Evolutionary conservation across 2,888 invertebrate genomes (phyloP), one percentile per base, ranked within the genome.

Genomic region (Ferrisia virgata): DNA sequence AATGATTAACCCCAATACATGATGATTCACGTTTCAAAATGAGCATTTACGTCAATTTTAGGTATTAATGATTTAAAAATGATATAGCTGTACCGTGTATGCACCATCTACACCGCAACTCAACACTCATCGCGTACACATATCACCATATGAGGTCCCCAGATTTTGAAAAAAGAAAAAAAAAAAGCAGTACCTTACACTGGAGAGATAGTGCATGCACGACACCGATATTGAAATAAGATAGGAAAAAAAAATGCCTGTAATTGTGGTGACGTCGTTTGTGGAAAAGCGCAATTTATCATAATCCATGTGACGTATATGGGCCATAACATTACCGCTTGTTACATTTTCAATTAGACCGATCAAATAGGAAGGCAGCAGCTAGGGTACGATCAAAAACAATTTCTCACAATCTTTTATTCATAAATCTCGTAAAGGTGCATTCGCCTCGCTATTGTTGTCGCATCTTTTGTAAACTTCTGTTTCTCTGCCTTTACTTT

Each of bases 321-420:
- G 82, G 82, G 82, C 82, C 82, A 82, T 82, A 82, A 82, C 82
- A 82, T 82, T 82, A 82, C 82, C 82, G 82, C 82, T 82, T 82
- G 82, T 82, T 82, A 82, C 58, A 82, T 64, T 82, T 82, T 82
- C 82, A 82, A 82, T 82, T 82, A 82, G 82, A 82, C 36, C 82
- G 58, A 82, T 82, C 82, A 82, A 82, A 64, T 82, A 64, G 58
- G 82, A 82, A 82, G 82, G 81, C 81, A 58, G 25, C 15, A 22
- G 31, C 53, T 36, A 33, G 80, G 80, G 43, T 47, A 80, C 47
- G 47, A 47, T 80, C 53, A 64, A 82, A 82, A 82, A 82, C 82
- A 82, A 82, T 82, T 82, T 82, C 82, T 82, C 82, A 82, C 82
- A 82, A 82, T 82, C 82, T 82, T 82, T 82, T 82, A 82, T 82